Conservation (phyloP, 2,888 invertebrate genomes). For the Eustalomyia histrio region DNA sequence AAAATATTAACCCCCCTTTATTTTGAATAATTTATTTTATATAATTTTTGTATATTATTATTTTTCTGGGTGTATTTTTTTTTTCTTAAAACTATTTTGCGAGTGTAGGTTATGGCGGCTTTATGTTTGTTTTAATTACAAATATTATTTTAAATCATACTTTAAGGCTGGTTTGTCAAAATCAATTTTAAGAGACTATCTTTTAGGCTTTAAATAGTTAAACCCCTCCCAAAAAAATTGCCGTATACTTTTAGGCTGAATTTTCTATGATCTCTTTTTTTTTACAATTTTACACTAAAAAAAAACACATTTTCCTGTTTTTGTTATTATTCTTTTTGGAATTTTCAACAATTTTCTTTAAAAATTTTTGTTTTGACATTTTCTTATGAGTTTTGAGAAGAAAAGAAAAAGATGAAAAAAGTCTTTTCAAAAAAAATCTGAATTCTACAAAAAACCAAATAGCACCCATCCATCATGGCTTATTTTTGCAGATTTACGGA, state of each 20-base stretch:
- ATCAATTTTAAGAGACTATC: background rate
- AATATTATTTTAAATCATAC: background rate
- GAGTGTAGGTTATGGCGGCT: conserved; percentile 63
- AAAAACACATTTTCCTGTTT: background rate
- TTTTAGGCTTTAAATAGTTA: background rate
- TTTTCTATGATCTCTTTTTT: background rate
- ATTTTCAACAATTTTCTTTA: conserved; percentile 8
- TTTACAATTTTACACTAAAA: conserved; percentile 1
- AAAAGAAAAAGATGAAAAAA: conserved; percentile 16
- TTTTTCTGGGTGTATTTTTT: conserved; percentile 31
- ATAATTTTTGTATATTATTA: conserved; percentile 31
- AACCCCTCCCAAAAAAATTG: background rate
- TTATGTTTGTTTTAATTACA: conserved; percentile 10
- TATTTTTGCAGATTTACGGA: conserved; percentile 80
- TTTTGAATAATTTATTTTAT: background rate
- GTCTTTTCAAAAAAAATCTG: conserved; percentile 37
- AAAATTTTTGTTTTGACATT: background rate
- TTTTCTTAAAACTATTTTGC: conserved; percentile 24
- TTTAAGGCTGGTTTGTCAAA: conserved; percentile 13
- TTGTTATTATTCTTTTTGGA: conserved; percentile 6
- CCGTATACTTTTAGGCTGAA: conserved; percentile 1
- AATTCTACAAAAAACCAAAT: conserved; percentile 54
- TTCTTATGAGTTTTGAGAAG: conserved; percentile 28
- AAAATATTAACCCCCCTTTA: conserved; percentile 22
- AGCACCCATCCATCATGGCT: conserved; percentile 67